Base-by-base conservation (phyloP, 2,888 invertebrate genomes). In the Chromoteleia sp. region DNA sequence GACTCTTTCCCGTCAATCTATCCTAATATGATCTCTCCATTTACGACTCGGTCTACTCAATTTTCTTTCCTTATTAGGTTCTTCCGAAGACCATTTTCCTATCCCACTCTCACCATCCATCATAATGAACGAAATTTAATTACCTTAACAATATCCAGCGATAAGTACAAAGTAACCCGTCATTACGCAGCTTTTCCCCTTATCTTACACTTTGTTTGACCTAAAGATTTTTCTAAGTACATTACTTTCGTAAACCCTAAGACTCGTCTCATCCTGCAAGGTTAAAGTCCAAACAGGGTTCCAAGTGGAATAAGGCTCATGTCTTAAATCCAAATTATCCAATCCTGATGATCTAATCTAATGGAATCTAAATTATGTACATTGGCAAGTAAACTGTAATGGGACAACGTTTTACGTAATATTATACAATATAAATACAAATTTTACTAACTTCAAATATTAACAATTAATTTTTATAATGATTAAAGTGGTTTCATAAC, bases 261-360 rank as follows among this genome's bases (percentile, higher is more conserved):
- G 33, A 33, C 12, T 19, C 17, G 48, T 7, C 21, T 33, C 29
- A 29, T 29, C 29, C 50, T 25, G 29, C 29, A 14, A 14, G 41
- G 65, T 33, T 33, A 8, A 33, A 33, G 39, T 67, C 52, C 50
- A 15, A 52, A 14, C 39, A 52, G 52, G 52, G 52, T 50, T 67
- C 21, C 43, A 15, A 50, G 17, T n/a, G 39, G 15, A 52, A 36
- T 29, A 41, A 52, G 39, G 50, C 39, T 39, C 43, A 19, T 52
- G 29, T 30, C 54, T 54, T 68, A 68, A 52, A 68, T 54, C 67
- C 54, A 43, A 30, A 68, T 68, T 68, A 68, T 50, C 54, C 43
- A 54, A 54, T 43, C 54, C 54, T 41, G 29, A 54, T 43, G 41
- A 54, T 54, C 41, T 52, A 67, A 67, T 67, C 29, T 52, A 39